Base-by-base conservation (phyloP, 2,113 vertebrate genomes). In the Dolichotis patagonum region DNA sequence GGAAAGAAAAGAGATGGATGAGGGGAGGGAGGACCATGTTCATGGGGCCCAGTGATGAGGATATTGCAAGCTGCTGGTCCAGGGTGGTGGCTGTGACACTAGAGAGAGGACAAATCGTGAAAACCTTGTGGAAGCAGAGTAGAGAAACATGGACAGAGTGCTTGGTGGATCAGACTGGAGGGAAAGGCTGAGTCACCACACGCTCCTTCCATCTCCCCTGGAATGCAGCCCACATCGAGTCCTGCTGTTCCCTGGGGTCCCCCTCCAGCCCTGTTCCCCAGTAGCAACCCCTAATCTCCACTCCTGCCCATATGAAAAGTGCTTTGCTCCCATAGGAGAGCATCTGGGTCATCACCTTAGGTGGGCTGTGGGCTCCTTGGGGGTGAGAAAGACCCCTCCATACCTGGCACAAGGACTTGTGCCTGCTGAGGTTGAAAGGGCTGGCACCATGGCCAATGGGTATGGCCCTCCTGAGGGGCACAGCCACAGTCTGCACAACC, bases 301-400 rank as follows among this genome's bases (percentile, higher is more conserved):
- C 10, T 32, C 10, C 26, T 0, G 7, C 69, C 7, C 19, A 14
- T 4, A 0, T 16, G 19, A 43, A 4, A 38, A 54, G 19, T 14
- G 8, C 60, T 58, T 28, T 4, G 17, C 62, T 60, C 60, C 11
- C 67, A 38, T 0, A 1, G 41, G 38, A 87, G 32, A 10, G 41
- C 26, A 0, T 49, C 5, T 49, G 49, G 19, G 22, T 26, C 3
- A 5, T 52, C 67, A 20, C 24, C 24, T 58, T 17, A 2, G 35
- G 13, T 14, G 32, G 10, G 56, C 52, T 52, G 14, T 54, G 63
- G 77, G 20, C 58, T 56, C 83, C 86, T 46, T 6, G 26, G 65
- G 83, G 46, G n/a, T 1, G 11, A 43, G 26, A 32, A 16, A 19
- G 38, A 49, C 9, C 7, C 30, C 2, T 1, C 20, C 0, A 0